These are phyloP conservation scores for Temnothorax rugatulus DNA, from an alignment of 2,888 invertebrate genomes.

Conservation along the genomic window DNA sequence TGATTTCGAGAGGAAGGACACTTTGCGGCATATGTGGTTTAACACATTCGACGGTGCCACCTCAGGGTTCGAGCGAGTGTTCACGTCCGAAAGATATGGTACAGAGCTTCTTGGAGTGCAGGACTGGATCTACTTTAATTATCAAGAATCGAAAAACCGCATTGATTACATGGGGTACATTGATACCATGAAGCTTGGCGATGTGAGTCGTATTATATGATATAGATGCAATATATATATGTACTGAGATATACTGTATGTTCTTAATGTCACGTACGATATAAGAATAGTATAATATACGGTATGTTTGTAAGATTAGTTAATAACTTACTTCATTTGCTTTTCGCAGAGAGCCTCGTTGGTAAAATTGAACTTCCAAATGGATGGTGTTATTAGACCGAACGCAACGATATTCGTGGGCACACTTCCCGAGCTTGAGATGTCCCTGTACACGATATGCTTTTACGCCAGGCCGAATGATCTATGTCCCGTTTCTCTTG, in stretches of 20 bases:
- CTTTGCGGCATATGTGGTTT: slow-evolving; percentile 92
- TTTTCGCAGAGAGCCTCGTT: slow-evolving; percentile 83
- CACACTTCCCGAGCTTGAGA: slow-evolving; percentile 88
- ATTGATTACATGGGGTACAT: slow-evolving; percentile 93
- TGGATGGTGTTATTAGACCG: slow-evolving; percentile 84
- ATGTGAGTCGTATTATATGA: slow-evolving; percentile 87
- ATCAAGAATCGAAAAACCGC: slow-evolving; percentile 90
- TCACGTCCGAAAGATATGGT: slow-evolving; percentile 94
- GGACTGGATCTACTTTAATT: slow-evolving; percentile 95
- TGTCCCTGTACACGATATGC: slow-evolving; percentile 89
- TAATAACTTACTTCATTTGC: background rate
- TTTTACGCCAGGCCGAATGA: slow-evolving; percentile 87
- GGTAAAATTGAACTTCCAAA: slow-evolving; percentile 85
- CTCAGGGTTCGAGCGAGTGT: slow-evolving; percentile 97
- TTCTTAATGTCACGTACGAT: background rate
- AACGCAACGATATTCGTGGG: slow-evolving; percentile 87
- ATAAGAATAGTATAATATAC: background rate
- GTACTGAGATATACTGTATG: background rate
- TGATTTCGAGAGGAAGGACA: slow-evolving; percentile 89
- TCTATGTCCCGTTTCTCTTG: slow-evolving; percentile 86
- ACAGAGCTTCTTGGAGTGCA: slow-evolving; percentile 92
- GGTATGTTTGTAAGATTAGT: background rate
- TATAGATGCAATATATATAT: background rate
- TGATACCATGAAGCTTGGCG: slow-evolving; percentile 89
- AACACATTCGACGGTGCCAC: slow-evolving; percentile 93